A percentile compares a stretch with the other conserved stretches of the same genome.
These are phyloP conservation scores for Squalus acanthias DNA, from an alignment of 2,797 vertebrate species.

Conservation along the genomic window DNA sequence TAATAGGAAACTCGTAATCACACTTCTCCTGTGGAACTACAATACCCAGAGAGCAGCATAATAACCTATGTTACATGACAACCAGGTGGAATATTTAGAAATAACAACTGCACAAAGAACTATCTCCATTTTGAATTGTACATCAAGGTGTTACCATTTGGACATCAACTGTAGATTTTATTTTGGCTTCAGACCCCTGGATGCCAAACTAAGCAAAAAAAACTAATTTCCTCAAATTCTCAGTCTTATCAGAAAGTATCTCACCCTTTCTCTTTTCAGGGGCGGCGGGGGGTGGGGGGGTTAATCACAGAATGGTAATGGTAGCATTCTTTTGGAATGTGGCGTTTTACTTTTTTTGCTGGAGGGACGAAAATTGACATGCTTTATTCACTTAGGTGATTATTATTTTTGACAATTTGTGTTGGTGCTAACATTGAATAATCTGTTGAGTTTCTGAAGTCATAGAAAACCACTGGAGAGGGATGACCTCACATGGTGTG, in stretches of 20 bases:
- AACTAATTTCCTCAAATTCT: background rate
- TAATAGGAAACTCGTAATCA: no score
- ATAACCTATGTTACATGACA: background rate
- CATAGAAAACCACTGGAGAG: background rate
- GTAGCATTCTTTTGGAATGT: background rate
- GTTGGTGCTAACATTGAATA: background rate
- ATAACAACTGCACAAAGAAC: background rate
- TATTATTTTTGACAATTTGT: background rate
- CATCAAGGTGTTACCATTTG: background rate
- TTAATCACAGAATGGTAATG: background rate
- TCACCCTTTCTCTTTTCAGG: background rate
- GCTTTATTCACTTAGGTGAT: background rate
- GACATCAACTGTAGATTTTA: background rate
- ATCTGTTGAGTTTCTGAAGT: background rate
- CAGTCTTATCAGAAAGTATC: background rate
- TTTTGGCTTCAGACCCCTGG: background rate
- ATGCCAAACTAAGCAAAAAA: background rate
- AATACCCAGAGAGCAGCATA: no score
- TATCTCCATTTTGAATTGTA: background rate
- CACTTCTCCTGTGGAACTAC: no score
- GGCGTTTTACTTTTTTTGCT: background rate
- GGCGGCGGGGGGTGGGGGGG: background rate
- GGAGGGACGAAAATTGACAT: background rate
- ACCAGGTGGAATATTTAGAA: background rate
- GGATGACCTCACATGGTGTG: background rate